A percentile compares a stretch with the other conserved stretches of the same genome.
Evolutionary conservation across 2,113 vertebrate genomes (phyloP).

Genomic region (Bos javanicus): DNA sequence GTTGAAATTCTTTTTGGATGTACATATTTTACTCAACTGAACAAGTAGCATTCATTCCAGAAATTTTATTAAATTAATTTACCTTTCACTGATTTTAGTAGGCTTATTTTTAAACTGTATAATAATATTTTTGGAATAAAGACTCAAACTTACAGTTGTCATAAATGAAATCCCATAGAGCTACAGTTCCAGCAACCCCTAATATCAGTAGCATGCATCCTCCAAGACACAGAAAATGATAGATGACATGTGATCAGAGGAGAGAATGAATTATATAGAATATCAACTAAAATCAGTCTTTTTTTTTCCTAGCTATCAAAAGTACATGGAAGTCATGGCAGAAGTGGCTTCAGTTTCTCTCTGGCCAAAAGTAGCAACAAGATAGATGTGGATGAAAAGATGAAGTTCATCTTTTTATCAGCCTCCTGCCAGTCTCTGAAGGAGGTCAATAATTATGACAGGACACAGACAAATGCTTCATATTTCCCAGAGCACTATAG

Average conservation of each 20-base stretch:
- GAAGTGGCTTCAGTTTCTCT: slow-evolving; percentile 24
- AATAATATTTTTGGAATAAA: slow-evolving; percentile 12
- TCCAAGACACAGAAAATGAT: slow-evolving; percentile 26
- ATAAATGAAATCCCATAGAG: neutral
- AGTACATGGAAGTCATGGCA: neutral
- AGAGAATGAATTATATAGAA: slow-evolving; percentile 46
- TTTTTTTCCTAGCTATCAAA: slow-evolving; percentile 50
- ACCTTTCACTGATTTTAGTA: slow-evolving; percentile 26
- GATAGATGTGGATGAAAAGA: slow-evolving; percentile 43
- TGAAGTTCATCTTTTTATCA: slow-evolving; percentile 43
- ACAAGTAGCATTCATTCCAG: slow-evolving; percentile 24
- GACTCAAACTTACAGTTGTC: neutral
- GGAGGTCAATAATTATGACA: slow-evolving; percentile 30
- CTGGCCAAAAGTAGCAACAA: slow-evolving; percentile 36
- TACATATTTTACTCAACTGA: slow-evolving; percentile 50
- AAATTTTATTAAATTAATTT: slow-evolving; percentile 44
- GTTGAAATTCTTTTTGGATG: slow-evolving; percentile 24
- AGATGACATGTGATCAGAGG: neutral
- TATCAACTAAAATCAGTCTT: slow-evolving; percentile 54
- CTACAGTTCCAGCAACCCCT: neutral
- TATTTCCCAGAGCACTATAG: slow-evolving; percentile 32
- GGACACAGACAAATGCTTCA: neutral
- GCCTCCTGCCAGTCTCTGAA: slow-evolving; percentile 15
- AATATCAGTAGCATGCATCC: neutral
- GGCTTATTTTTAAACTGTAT: neutral